Conservation (phyloP, 92 coral and sea anemone species). For the Muricea muricata region DNA sequence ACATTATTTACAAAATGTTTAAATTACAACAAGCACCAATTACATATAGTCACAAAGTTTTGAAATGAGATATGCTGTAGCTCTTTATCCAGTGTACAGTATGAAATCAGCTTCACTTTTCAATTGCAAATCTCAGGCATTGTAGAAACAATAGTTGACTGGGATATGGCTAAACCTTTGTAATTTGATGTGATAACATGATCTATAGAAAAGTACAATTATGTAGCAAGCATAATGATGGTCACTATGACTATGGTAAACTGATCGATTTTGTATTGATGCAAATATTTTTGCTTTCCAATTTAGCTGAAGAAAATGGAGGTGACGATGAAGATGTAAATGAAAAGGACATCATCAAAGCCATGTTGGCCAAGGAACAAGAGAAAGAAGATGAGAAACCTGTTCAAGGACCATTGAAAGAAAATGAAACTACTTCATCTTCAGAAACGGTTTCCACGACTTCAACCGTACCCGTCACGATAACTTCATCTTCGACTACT, state of each 20-base stretch:
- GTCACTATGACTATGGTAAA: background rate
- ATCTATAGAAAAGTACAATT: no score
- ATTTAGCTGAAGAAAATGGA: conserved; percentile 53
- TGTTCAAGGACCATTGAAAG: background rate
- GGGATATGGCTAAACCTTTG: background rate
- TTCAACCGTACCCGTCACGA: background rate
- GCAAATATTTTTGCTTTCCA: background rate
- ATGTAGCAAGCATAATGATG: no score
- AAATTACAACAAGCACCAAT: no score
- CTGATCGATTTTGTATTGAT: background rate
- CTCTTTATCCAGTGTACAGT: no score
- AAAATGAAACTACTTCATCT: background rate
- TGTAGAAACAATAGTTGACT: no score
- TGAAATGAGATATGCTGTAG: no score
- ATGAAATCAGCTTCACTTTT: no score
- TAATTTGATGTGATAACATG: no score
- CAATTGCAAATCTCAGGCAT: no score
- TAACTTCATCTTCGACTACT: background rate
- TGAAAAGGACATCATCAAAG: conserved; percentile 90
- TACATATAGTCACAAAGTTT: no score
- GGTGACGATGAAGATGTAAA: conserved; percentile 89
- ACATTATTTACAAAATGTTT: background rate
- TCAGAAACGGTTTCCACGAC: conserved; percentile 21
- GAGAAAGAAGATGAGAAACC: conserved; percentile 51
- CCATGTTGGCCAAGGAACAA: conserved; percentile 93